These are phyloP conservation scores for Unio delphinus DNA, from an alignment of 2,888 invertebrate species.

Conservation along the genomic window DNA sequence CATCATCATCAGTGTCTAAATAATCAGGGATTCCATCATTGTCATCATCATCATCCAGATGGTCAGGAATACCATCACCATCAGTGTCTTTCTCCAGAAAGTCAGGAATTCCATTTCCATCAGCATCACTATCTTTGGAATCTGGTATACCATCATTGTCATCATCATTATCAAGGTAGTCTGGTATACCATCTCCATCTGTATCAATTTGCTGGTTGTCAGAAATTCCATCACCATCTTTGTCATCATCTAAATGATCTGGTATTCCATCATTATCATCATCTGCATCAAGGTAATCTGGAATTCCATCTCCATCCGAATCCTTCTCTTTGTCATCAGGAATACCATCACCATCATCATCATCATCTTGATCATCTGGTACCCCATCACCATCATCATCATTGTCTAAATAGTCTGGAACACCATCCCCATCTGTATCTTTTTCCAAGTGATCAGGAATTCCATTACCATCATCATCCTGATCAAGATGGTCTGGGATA, in stretches of 20 bases:
- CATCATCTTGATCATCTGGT: slow-evolving; percentile 57
- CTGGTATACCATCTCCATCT: slow-evolving; percentile 62
- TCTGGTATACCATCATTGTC: slow-evolving; percentile 58
- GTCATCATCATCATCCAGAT: slow-evolving; percentile 61
- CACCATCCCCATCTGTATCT: slow-evolving; percentile 63
- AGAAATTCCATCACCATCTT: slow-evolving; percentile 59
- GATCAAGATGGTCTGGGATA: slow-evolving; percentile 45
- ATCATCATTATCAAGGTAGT: slow-evolving; percentile 52
- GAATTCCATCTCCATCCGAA: slow-evolving; percentile 50
- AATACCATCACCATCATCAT: slow-evolving; percentile 64
- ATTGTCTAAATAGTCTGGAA: slow-evolving; percentile 56
- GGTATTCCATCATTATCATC: slow-evolving; percentile 63
- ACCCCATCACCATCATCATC: slow-evolving; percentile 63
- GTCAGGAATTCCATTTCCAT: slow-evolving; percentile 52
- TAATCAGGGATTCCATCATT: slow-evolving; percentile 66
- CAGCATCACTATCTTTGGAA: slow-evolving; percentile 44
- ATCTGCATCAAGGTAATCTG: slow-evolving; percentile 45
- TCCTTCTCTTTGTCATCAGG: slow-evolving; percentile 47
- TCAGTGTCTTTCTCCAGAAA: slow-evolving; percentile 48
- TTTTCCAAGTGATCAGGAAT: slow-evolving; percentile 55
- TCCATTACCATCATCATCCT: slow-evolving; percentile 55
- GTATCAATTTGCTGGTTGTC: slow-evolving; percentile 40
- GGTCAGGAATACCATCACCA: slow-evolving; percentile 63
- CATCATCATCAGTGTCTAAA: slow-evolving; percentile 54
- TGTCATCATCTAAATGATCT: slow-evolving; percentile 53